phyloP scores from a whole-genome alignment of 1,140 invertebrate species.

The Drosophila melanogaster region Release_6_plus_ISO1_MT NT_033779.5:3519501-3520000 shows the following conservation, averaged over 20 bases:
- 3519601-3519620: slow-evolving; percentile 45
- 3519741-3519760: not conserved
- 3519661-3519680: slow-evolving; percentile 35
- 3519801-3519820: not conserved
- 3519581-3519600: slow-evolving; percentile 38
- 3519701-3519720: slow-evolving; percentile 19
- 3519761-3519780: not conserved
- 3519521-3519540: not conserved
- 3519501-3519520: not conserved
- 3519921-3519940: not conserved
- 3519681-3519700: not conserved
- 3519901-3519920: slow-evolving; percentile 1
- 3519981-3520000: too few relatives aligned
- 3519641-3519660: slow-evolving; percentile 62
- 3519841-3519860: not conserved
- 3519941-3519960: not conserved
- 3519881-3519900: slow-evolving; percentile 4
- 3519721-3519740: not conserved
- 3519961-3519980: not conserved
- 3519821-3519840: too few relatives aligned
- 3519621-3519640: slow-evolving; percentile 30
- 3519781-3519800: not conserved
- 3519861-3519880: not conserved
- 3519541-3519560: slow-evolving; percentile 55
- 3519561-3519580: not conserved